These are phyloP conservation scores for Blastobasis adustella DNA, from an alignment of 2,888 invertebrate species.

Conservation along the genomic window DNA sequence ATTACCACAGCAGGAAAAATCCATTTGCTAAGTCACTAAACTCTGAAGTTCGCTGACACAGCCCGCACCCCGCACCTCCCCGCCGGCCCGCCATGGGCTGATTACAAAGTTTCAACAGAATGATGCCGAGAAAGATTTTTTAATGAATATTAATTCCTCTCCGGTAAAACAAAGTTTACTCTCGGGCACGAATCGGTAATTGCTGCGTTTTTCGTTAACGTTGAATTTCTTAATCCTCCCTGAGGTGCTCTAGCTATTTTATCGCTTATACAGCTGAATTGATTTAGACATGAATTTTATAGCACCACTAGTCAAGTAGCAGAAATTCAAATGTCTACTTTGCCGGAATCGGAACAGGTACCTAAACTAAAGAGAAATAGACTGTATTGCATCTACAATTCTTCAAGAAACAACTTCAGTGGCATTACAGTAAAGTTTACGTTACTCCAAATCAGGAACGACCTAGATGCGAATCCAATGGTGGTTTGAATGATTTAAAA, in stretches of 20 bases:
- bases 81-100: slow-evolving; percentile 41
- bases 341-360: too few relatives aligned
- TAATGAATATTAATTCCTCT: slow-evolving; percentile 72
- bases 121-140: slow-evolving; percentile 65
- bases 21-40: slow-evolving; percentile 50
- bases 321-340: too few relatives aligned
- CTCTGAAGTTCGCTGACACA: slow-evolving; percentile 58
- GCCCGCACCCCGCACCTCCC: slow-evolving; percentile 18
- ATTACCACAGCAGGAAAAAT: slow-evolving; percentile 49
- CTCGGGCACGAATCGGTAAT: slow-evolving; percentile 58
- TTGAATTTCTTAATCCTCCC: slow-evolving; percentile 43
- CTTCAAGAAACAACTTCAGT: too few relatives aligned
- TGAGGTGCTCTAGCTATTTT: background rate
- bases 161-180: slow-evolving; percentile 67
- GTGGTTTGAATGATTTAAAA: too few relatives aligned
- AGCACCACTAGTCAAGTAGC: too few relatives aligned
- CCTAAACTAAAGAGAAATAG: too few relatives aligned
- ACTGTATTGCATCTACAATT: too few relatives aligned
- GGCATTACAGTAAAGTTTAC: too few relatives aligned
- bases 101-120: slow-evolving; percentile 69
- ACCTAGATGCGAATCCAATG: too few relatives aligned
- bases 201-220: slow-evolving; percentile 55
- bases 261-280: background rate
- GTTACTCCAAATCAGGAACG: too few relatives aligned
- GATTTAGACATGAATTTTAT: background rate